Percentiles rank a stretch among this genome's conserved stretches.
These are phyloP conservation scores for Polymixis flavicincta DNA, from an alignment of 2,888 invertebrate species.

Conservation along the genomic window DNA sequence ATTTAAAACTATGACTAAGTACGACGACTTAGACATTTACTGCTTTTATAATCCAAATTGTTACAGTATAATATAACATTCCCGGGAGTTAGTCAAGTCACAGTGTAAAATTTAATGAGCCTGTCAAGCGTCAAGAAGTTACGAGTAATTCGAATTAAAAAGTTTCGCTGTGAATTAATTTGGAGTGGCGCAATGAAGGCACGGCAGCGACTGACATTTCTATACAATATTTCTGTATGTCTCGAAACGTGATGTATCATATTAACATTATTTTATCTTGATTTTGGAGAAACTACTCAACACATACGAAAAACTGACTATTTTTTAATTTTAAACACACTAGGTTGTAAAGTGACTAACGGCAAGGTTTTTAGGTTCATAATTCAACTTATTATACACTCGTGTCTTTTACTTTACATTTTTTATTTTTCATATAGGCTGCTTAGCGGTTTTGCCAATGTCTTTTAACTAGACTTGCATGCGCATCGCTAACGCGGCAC, in stretches of 20 bases:
- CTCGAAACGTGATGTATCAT: neutral
- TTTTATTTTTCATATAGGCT: no score
- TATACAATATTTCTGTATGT: slow-evolving; percentile 15
- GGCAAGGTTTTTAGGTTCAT: no score
- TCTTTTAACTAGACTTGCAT: no score
- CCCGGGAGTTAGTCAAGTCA: slow-evolving; percentile 41
- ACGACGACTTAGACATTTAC: slow-evolving; percentile 8
- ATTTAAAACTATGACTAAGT: neutral
- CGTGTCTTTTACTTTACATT: no score
- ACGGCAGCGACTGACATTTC: slow-evolving; percentile 12
- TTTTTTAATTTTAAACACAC: neutral
- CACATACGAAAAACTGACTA: neutral
- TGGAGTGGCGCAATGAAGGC: slow-evolving; percentile 42
- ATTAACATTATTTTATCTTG: neutral
- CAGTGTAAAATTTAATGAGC: slow-evolving; percentile 63
- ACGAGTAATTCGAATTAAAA: slow-evolving; percentile 64
- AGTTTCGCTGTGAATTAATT: slow-evolving; percentile 60
- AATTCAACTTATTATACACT: no score
- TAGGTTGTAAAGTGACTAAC: no score
- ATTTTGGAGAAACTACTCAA: neutral
- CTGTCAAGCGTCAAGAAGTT: slow-evolving; percentile 65
- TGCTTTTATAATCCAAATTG: slow-evolving; percentile 37
- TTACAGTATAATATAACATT: slow-evolving; percentile 47
- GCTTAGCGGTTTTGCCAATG: no score
- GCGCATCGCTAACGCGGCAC: no score